Conservation (phyloP, 2,113 vertebrate species). For the Sander vitreus region DNA sequence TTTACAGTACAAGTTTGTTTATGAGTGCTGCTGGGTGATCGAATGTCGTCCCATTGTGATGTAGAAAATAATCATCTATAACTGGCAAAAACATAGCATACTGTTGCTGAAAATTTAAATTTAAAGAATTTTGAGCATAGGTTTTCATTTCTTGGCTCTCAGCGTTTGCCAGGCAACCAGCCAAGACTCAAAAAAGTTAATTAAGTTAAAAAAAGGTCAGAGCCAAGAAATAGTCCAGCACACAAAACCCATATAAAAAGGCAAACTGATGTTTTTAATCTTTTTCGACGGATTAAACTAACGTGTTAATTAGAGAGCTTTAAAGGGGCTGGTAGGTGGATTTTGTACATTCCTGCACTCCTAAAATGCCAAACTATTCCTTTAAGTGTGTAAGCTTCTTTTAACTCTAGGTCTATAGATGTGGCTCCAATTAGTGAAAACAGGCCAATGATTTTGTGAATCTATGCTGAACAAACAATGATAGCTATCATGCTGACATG, state of each 20-base stretch:
- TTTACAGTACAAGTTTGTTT: constrained; percentile 21
- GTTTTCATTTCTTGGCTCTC: not conserved
- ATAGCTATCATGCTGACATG: not conserved
- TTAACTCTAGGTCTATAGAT: not conserved
- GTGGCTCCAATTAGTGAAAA: not conserved
- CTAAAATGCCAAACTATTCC: not conserved
- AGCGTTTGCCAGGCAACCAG: too few relatives aligned
- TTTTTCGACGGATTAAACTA: too few relatives aligned
- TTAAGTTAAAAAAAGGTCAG: too few relatives aligned
- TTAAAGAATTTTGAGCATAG: not conserved
- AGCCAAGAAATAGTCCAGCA: too few relatives aligned
- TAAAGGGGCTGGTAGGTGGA: too few relatives aligned
- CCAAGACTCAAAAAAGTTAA: too few relatives aligned
- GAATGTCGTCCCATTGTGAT: not conserved
- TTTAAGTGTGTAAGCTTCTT: not conserved
- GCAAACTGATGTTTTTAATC: too few relatives aligned
- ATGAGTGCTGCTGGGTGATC: not conserved
- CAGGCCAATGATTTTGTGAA: not conserved
- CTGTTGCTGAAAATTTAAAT: not conserved
- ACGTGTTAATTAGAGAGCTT: too few relatives aligned
- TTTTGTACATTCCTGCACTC: too few relatives aligned
- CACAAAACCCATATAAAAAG: too few relatives aligned
- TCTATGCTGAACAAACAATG: not conserved
- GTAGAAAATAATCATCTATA: not conserved
- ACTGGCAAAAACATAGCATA: not conserved